Base-by-base conservation (phyloP, 2,113 vertebrate species). In the Channa argus region DNA sequence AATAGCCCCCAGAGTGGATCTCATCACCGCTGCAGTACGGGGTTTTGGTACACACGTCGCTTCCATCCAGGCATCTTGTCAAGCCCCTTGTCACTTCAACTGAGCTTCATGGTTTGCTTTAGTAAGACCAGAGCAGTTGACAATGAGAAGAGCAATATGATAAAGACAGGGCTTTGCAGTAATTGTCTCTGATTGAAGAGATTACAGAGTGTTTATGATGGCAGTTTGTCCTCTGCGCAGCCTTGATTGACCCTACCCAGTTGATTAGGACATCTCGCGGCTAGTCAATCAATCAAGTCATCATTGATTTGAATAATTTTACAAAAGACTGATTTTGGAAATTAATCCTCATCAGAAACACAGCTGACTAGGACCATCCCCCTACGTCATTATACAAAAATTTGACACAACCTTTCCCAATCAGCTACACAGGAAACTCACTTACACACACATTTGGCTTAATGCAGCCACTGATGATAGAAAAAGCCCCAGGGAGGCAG, bases 1-100 rank as follows among this genome's bases (percentile, higher is more conserved):
- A 87, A 93, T 92, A 92, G 78, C 83, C 59, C 86, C 79, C 70
- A 79, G 82, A 84, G 82, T 74, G 84, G 79, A 82, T 89, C 88
- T 91, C 86, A 74, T 82, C 78, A 77, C 86, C 33, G n/a, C 49
- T 46, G 61, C 43, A 0, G 63, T 61, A 71, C 54, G 15, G 55
- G 79, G 56, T 54, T 67, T 83, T 11, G 47, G 24, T 63, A 56
- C 66, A 79, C 73, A 84, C 74, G 54, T 60, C 3, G 46, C 74
- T 72, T 85, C 77, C 51, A 67, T 43, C 33, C 34, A 6, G 39
- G 51, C 8, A 5, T 52, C 71, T 76, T 53, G 43, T 85, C 70
- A 51, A 58, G 77, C 10, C 3, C 36, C 66, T 45, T 68, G 60
- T 77, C 36, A 39, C 58, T 65, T 41, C 15, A 12, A 12, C 34